A percentile compares a stretch with the other conserved stretches of the same genome.
Conservation (phyloP, 2,888 invertebrate species). For the Phengaris alcon region DNA sequence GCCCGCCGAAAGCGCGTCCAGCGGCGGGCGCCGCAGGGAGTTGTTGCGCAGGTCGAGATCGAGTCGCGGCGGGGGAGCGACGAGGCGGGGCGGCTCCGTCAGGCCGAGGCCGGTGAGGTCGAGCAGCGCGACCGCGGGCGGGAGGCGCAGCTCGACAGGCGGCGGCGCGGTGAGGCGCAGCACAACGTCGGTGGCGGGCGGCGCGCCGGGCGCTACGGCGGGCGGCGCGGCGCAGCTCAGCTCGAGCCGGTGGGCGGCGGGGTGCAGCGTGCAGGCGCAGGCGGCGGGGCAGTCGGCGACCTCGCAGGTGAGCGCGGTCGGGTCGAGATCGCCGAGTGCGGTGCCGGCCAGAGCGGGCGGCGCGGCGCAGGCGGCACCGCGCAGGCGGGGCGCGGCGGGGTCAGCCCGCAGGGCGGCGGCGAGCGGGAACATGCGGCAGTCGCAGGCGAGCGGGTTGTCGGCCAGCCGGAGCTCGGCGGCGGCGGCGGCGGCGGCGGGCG, state of each 20-base stretch:
- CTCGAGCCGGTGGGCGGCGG: not conserved
- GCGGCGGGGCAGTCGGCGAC: not conserved
- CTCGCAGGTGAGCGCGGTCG: not conserved
- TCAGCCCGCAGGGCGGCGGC: slow-evolving; percentile 25
- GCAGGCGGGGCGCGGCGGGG: slow-evolving; percentile 29
- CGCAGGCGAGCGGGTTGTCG: slow-evolving; percentile 49
- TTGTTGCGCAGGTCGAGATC: slow-evolving; percentile 40
- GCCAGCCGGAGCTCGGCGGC: slow-evolving; percentile 41
- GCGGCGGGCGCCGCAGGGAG: slow-evolving; percentile 35
- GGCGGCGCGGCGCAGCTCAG: slow-evolving; percentile 1
- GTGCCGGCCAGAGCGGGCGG: not conserved
- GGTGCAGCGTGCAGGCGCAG: not conserved
- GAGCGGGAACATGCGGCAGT: slow-evolving; percentile 47
- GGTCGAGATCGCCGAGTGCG: not conserved
- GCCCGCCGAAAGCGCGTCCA: slow-evolving; percentile 31
- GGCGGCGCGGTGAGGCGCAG: slow-evolving; percentile 25
- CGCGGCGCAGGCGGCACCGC: slow-evolving; percentile 30
- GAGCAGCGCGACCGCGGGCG: slow-evolving; percentile 30
- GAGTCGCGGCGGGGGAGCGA: not conserved
- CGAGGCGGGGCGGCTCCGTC: slow-evolving; percentile 29
- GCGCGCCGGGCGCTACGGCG: not conserved
- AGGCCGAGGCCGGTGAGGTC: slow-evolving; percentile 39
- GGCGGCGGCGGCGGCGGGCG: not conserved
- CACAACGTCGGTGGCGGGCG: slow-evolving; percentile 13
- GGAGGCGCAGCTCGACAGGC: slow-evolving; percentile 4